Percentiles rank a stretch among this genome's conserved stretches.
Conservation (phyloP, 2,797 vertebrate species). For the Cetoscarus ocellatus region DNA sequence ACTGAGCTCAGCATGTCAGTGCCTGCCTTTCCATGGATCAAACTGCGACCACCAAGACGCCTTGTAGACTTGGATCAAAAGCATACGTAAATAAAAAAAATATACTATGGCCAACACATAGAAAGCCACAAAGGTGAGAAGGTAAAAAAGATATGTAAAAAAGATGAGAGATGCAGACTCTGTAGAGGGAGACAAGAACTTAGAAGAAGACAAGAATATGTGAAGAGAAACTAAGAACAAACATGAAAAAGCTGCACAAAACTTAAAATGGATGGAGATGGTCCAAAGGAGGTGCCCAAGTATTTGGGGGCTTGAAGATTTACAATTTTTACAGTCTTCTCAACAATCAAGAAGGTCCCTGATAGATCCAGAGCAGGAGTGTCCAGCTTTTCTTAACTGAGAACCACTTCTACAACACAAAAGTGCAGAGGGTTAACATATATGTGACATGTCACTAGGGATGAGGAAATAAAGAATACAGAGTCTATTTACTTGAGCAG, state of each 20-base stretch:
- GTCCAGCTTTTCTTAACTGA: no score
- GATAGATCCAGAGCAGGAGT: no score
- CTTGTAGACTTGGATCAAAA: not conserved
- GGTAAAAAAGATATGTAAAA: not conserved
- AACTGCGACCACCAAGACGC: not conserved
- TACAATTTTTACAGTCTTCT: no score
- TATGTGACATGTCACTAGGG: no score
- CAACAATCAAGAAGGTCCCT: no score
- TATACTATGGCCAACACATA: constrained; percentile 13
- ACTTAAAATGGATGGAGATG: not conserved
- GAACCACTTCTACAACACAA: no score
- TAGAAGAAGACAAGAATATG: not conserved
- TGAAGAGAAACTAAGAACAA: not conserved
- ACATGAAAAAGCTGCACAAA: not conserved
- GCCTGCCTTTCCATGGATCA: constrained; percentile 26
- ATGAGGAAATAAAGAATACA: no score
- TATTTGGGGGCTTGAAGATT: not conserved
- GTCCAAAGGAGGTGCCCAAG: not conserved
- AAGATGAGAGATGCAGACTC: constrained; percentile 1
- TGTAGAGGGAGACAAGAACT: not conserved
- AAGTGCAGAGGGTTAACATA: no score
- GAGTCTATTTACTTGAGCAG: no score
- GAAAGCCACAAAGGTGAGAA: constrained; percentile 9
- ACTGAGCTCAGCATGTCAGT: not conserved
- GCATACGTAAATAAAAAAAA: constrained; percentile 2